Base-by-base conservation (phyloP, 2,113 vertebrate species). In the Pteruthius melanotis region DNA sequence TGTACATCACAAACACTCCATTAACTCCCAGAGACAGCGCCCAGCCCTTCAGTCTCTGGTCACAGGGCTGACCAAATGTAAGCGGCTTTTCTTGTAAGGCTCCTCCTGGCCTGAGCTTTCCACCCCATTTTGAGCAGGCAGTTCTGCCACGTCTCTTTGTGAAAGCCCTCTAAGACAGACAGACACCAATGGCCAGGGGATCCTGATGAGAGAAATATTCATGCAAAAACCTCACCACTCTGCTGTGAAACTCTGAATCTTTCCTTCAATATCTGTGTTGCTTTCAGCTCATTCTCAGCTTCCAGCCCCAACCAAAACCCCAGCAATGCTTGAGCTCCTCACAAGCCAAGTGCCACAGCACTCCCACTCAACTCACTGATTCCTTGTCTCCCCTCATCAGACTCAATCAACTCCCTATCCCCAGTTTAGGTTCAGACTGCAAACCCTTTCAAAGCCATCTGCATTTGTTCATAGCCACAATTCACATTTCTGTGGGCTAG, bases 151-250 rank as follows among this genome's bases (percentile, higher is more conserved):
- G 4, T 54, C n/a, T 50, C 13, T 1, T 31, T 9, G 1, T 14
- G 28, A 77, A 77, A 77, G 37, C 16, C 23, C 22, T 77, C 40
- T 15, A 13, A 56, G 52, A 45, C 1, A 40, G 56, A 31, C 13
- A 0, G 4, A 40, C 27, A 61, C 1, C 1, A 83, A 6, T 1
- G 2, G 71, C 22, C 9, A 21, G 13, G 8, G 35, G 7, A 90
- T 40, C 22, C 39, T 65, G 39, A 42, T 20, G 27, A 66, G 27
- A 63, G 13, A 93, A 85, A 83, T 20, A 70, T 1, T 56, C 16
- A 27, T 15, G 45, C 4, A 23, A 42, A 88, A 45, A 15, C 18
- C 15, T 50, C 17, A 19, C 8, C 0, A 12, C 15, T 56, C 24
- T 33, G 17, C 37, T 56, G 53, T 4, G 0, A 80, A 60, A 11